These are phyloP conservation scores for Branchipolynoe longqiensis DNA, from an alignment of 2,888 invertebrate species.

Conservation along the genomic window DNA sequence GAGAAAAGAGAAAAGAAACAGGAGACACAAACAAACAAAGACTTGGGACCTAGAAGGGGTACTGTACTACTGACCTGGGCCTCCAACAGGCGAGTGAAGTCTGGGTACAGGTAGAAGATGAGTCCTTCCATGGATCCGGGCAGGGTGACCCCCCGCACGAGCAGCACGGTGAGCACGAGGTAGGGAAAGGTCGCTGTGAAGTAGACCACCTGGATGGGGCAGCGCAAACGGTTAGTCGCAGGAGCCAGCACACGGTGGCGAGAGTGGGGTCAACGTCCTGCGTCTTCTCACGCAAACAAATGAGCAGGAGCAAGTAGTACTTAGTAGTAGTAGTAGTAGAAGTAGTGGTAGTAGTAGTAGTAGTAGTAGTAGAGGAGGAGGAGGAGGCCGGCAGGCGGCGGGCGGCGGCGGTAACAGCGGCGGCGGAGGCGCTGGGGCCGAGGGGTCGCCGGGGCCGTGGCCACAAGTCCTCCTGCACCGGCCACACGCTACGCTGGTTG, in stretches of 20 bases:
- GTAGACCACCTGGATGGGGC: conserved; percentile 87
- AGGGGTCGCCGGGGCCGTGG: neutral
- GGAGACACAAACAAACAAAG: too few relatives aligned
- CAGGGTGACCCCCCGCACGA: conserved; percentile 74
- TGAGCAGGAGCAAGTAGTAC: too few relatives aligned
- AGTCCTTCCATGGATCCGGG: conserved; percentile 88
- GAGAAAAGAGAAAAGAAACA: too few relatives aligned
- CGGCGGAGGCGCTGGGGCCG: conserved; percentile 2
- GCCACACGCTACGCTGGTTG: neutral
- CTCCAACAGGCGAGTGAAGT: conserved; percentile 86
- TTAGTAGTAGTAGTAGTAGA: conserved; percentile 3
- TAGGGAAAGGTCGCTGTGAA: conserved; percentile 89
- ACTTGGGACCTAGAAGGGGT: too few relatives aligned
- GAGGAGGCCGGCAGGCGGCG: neutral
- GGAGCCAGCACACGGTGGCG: conserved; percentile 3
- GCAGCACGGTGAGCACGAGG: conserved; percentile 74
- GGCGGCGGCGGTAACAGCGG: neutral
- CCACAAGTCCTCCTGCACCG: neutral
- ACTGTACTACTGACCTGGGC: conserved; percentile 80
- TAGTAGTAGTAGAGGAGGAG: neutral
- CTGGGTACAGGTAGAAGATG: conserved; percentile 87
- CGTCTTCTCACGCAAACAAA: conserved; percentile 20
- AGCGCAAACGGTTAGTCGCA: conserved; percentile 57
- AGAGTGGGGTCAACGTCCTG: conserved; percentile 1
- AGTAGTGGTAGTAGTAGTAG: conserved; percentile 1